A percentile compares a stretch with the other conserved stretches of the same genome.
These are phyloP conservation scores for Hydrophis major DNA, from an alignment of 2,797 vertebrate genomes.

Conservation along the genomic window DNA sequence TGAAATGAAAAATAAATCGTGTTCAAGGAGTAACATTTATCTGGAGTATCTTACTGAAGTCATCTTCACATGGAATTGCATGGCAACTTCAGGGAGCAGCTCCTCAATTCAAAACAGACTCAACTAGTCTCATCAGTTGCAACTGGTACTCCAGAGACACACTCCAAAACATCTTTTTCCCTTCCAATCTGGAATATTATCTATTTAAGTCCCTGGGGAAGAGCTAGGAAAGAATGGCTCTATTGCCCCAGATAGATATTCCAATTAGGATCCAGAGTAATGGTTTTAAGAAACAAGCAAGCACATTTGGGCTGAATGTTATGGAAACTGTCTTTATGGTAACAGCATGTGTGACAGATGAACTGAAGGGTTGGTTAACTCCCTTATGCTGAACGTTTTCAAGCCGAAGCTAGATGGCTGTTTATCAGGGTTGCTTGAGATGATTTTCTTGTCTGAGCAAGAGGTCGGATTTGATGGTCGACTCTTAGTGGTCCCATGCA, in stretches of 20 bases:
- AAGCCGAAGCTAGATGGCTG: neutral
- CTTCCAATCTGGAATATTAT: neutral
- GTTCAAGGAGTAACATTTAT: neutral
- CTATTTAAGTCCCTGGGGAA: neutral
- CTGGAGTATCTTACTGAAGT: neutral
- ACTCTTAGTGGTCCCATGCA: neutral
- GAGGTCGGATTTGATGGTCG: neutral
- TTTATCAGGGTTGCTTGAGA: neutral
- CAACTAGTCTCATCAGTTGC: neutral
- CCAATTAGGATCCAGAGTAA: neutral
- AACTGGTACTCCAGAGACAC: neutral
- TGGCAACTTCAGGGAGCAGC: neutral
- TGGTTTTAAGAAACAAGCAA: neutral
- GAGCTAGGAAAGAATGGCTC: neutral
- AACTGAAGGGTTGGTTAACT: neutral
- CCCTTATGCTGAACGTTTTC: neutral
- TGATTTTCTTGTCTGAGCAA: neutral
- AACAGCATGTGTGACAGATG: neutral
- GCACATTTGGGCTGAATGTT: neutral
- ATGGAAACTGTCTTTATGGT: neutral
- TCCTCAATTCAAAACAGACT: neutral
- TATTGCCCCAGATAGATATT: neutral
- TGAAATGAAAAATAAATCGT: neutral
- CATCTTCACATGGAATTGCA: neutral
- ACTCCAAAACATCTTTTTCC: neutral